Conservation (phyloP, 2,797 vertebrate species). For the Tolypeutes matacus region DNA sequence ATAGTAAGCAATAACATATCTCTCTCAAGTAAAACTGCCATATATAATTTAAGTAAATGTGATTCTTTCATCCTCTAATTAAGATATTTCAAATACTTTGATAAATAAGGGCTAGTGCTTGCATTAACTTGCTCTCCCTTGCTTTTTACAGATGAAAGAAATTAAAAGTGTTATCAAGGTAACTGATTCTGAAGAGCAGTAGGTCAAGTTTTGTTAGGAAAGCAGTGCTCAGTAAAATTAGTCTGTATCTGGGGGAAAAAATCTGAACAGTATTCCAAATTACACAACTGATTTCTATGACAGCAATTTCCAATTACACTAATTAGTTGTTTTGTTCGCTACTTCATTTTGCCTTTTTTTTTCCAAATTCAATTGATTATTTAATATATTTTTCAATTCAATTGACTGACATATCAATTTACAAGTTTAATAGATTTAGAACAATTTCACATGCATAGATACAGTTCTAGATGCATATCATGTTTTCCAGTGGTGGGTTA, state of each 20-base stretch:
- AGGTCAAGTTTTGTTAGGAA: conserved; percentile 79
- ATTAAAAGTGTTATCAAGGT: conserved; percentile 78
- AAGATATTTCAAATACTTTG: conserved; percentile 52
- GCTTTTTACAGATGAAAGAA: conserved; percentile 74
- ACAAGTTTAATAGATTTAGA: conserved; percentile 45
- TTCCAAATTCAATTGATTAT: background rate
- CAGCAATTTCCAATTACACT: conserved; percentile 50
- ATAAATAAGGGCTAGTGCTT: background rate
- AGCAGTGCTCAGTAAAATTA: conserved; percentile 73
- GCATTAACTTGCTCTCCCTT: conserved; percentile 42
- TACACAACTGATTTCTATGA: conserved; percentile 59
- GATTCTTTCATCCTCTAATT: background rate
- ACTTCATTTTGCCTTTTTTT: background rate
- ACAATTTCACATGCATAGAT: background rate
- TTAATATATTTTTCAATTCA: background rate
- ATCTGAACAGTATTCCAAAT: conserved; percentile 65
- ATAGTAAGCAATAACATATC: background rate
- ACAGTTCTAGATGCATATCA: background rate
- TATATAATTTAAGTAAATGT: conserved; percentile 52
- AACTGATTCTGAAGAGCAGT: conserved; percentile 75
- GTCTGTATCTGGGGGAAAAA: conserved; percentile 53
- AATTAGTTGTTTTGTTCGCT: conserved; percentile 50
- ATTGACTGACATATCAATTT: background rate
- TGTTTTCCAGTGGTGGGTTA: background rate
- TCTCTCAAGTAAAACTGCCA: conserved; percentile 51